Base-by-base conservation (phyloP, 2,888 invertebrate species). In the Xestia xanthographa region DNA sequence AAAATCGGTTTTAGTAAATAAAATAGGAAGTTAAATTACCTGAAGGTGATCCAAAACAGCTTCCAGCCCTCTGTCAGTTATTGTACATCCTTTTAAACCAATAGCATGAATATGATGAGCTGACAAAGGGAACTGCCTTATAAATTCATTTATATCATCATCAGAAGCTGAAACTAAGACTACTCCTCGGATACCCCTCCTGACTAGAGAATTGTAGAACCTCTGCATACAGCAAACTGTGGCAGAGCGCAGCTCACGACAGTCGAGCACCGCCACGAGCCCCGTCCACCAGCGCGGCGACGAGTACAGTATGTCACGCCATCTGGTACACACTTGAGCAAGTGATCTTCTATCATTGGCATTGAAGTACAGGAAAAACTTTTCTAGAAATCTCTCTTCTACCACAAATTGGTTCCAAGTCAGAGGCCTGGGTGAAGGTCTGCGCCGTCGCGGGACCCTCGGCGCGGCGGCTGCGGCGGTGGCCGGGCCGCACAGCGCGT, bases 11-110 rank as follows among this genome's bases (percentile, higher is more conserved):
- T 50, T 38, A 14, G 9, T 50, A 26, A 43, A 34, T 34, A 41
- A 43, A 58, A 65, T 29, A 12, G 2, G 2, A 11, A 11, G 2
- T 1, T n/a, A 62, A 26, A 38, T 86, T 93, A 98, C 98, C 98
- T 98, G 98, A 85, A 99, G 97, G 95, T 99, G 98, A 97, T 99
- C 99, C 91, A 99, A 95, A 66, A 99, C 97, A 41, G 98, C 97
- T 95, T 99, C 99, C 86, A 99, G 95, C 11, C 99, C 99, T 90
- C 98, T 97, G 96, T 99, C 99, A 50, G 98, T 98, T 92, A 99
- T 97, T 90, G 99, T 98, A 91, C 98, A 99, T 92, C 99, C 99
- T 90, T 98, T 97, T 88, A 99, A 97, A 90, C 98, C 98, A 84
- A 99, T 97, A 77, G 98, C 98, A 91, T 98, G 98, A 86, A 99